phyloP scores from a whole-genome alignment of 2,113 vertebrate species.

The Callaeas wilsoni region DNA sequence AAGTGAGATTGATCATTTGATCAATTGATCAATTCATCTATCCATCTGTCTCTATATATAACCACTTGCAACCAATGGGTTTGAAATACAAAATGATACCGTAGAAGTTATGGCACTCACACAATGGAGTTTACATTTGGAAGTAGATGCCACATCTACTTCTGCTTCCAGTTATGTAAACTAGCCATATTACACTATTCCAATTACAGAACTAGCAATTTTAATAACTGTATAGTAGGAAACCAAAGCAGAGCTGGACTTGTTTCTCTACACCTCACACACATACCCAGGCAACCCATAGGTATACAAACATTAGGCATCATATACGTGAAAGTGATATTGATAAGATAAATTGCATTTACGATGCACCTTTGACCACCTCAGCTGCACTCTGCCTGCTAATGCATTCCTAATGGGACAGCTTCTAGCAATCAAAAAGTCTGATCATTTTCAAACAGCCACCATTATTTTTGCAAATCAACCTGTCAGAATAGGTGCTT shows the following conservation, averaged over 20 bases:
- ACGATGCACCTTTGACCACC: background rate
- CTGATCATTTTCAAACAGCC: background rate
- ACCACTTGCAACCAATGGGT: background rate
- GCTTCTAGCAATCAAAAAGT: background rate
- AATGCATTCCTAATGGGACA: conserved; percentile 4
- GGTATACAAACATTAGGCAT: background rate
- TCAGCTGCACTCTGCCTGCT: background rate
- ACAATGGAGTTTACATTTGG: background rate
- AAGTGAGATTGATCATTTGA: background rate
- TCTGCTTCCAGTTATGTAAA: background rate
- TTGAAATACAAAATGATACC: background rate
- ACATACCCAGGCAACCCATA: background rate
- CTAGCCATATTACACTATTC: background rate
- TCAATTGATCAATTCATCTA: fast-evolving
- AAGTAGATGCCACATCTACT: background rate
- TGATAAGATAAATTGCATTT: background rate
- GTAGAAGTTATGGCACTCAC: background rate
- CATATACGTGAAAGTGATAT: background rate
- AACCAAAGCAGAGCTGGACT: background rate
- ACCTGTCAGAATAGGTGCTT: background rate
- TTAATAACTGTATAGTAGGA: background rate
- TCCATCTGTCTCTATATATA: background rate
- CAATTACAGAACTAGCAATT: background rate
- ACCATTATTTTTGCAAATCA: background rate
- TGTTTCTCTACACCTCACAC: background rate